Conservation (phyloP, 2,888 invertebrate species). For the Diaperis boleti region DNA sequence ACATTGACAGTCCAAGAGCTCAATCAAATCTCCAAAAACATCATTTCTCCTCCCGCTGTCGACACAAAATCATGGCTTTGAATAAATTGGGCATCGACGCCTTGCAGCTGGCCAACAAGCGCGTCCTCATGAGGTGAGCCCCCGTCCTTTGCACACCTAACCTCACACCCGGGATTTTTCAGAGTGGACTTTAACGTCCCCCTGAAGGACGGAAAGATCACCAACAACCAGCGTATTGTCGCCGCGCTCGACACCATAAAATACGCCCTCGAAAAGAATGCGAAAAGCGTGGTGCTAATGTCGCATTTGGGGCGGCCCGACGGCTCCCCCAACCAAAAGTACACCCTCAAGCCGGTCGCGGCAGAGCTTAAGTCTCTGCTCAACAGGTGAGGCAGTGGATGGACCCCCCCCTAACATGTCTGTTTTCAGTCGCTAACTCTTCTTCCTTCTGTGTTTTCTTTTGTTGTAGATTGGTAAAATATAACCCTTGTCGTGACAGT, state of each 20-base stretch:
- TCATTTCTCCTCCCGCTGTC: neutral
- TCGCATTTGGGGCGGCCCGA: constrained; percentile 98
- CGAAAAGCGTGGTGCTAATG: constrained; percentile 96
- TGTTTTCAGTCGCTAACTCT: constrained; percentile 9
- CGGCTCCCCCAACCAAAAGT: constrained; percentile 88
- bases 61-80: no score
- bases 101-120: constrained; percentile 86
- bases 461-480: constrained; percentile 40
- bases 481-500: constrained; percentile 11
- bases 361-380: constrained; percentile 89
- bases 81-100: constrained; percentile 94
- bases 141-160: neutral
- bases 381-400: constrained; percentile 71
- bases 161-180: constrained; percentile 56
- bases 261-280: constrained; percentile 93
- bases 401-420: neutral
- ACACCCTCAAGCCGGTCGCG: constrained; percentile 92
- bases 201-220: constrained; percentile 94
- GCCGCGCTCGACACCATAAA: constrained; percentile 94
- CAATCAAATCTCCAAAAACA: no score
- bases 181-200: constrained; percentile 99
- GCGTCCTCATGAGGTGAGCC: constrained; percentile 91
- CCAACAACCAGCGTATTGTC: constrained; percentile 97
- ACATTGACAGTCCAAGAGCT: constrained; percentile 53
- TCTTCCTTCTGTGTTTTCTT: constrained; percentile 28